Evolutionary conservation across 1,140 invertebrate genomes (phyloP), one percentile per base, ranked within the genome.

Genomic region (Scaptodrosophila lebanonensis): DNA sequence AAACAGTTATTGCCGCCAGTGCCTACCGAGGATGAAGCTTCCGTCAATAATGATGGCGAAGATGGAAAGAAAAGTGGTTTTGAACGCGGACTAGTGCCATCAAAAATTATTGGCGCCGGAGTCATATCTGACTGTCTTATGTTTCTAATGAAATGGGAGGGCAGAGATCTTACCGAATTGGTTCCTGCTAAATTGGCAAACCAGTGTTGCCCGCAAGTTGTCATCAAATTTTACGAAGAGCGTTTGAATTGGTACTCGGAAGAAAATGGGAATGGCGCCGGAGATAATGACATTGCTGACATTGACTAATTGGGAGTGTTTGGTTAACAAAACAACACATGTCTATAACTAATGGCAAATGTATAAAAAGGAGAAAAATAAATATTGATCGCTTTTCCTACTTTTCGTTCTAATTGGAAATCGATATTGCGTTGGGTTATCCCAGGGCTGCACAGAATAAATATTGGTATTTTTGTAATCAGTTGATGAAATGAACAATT

Each of bases 121-220:
- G 95, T 98, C 86, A 95, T 94, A 16, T 95, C 93, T 58, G 97
- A 96, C 1, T 94, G 97, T 86, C 87, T 98, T 0, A 97, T 98
- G 95, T 98, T 98, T 87, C 88, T 98, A 1, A 97, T 98, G 93
- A 97, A 98, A 86, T 98, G 96, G 96, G 95, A 97, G 87, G 95
- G 95, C 38, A 94, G 93, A 4, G 95, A 98, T 86, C 95, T 97
- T 85, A 95, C 95, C 0, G 96, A 98, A 87, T 87, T 98, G 15
- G 96, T 98, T 0, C 93, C 95, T 7, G 94, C 97, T 0, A 91
- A 94, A 72, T 91, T 95, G 68, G 97, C 97, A 0, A 98, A 98
- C 86, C 89, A 93, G 0, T 92, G 93, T 64, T 98, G 96, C 87
- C 97, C 97, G 4, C 96, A 98, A 87, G 93, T 98, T 35, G 97